Conservation (phyloP, 2,113 vertebrate genomes). For the Apaloderma vittatum region DNA sequence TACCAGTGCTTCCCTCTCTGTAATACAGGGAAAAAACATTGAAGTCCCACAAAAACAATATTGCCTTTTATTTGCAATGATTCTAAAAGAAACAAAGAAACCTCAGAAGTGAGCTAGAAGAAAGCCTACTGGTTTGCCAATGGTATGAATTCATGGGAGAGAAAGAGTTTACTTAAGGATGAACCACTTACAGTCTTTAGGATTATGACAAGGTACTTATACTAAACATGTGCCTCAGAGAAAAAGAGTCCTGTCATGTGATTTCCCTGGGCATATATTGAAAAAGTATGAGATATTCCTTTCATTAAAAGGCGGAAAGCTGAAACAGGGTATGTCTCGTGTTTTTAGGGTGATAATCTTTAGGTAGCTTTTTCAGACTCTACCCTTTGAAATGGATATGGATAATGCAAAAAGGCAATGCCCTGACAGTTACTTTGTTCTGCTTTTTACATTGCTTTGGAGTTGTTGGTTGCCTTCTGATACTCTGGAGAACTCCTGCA, state of each 20-base stretch:
- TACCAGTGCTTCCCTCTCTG: background rate
- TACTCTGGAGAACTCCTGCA: background rate
- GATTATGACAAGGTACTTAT: background rate
- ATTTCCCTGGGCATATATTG: background rate
- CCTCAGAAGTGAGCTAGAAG: background rate
- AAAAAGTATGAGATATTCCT: background rate
- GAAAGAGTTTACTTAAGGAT: background rate
- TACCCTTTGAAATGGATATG: background rate
- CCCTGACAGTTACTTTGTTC: background rate
- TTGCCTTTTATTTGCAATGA: background rate
- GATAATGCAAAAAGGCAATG: background rate
- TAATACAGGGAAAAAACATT: background rate
- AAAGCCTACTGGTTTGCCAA: background rate
- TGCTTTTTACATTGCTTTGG: background rate
- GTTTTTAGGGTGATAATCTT: background rate
- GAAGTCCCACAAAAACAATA: background rate
- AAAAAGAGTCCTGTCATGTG: background rate
- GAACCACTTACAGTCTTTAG: background rate
- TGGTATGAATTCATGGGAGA: background rate
- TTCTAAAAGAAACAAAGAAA: background rate
- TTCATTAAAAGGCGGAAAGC: background rate
- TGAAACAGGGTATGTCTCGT: background rate
- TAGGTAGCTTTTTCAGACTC: background rate
- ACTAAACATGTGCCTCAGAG: background rate
- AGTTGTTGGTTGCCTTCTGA: background rate